phyloP scores from a whole-genome alignment of 1,140 invertebrate species.

The Macrobrachium rosenbergii region DNA sequence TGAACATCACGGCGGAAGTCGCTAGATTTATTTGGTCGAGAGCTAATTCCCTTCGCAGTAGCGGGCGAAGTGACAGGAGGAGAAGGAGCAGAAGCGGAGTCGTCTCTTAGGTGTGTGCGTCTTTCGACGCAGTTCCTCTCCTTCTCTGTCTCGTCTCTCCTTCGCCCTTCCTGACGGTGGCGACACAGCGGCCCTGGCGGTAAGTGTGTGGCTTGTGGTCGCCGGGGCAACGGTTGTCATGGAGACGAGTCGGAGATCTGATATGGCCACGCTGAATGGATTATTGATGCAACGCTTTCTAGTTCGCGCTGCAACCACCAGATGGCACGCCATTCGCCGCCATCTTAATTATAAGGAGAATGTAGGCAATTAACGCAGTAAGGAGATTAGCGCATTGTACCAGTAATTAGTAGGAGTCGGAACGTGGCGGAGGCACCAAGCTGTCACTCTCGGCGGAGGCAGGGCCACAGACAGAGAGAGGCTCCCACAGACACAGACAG shows the following conservation, averaged over 20 bases:
- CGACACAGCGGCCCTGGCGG: constrained; percentile 39
- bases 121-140: too few relatives aligned
- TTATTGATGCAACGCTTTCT: constrained; percentile 50
- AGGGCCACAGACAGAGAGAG: constrained; percentile 18
- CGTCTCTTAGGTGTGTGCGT: too few relatives aligned
- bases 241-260: constrained; percentile 51
- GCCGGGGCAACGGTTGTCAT: constrained; percentile 56
- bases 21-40: too few relatives aligned
- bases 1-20: too few relatives aligned
- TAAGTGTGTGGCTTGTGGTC: constrained; percentile 23
- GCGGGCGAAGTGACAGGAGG: too few relatives aligned
- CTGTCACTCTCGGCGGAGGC: constrained; percentile 34
- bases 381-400: constrained; percentile 63
- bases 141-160: too few relatives aligned
- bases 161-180: constrained; percentile 41
- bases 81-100: too few relatives aligned
- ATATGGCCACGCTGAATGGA: constrained; percentile 54
- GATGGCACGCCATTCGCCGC: constrained; percentile 59
- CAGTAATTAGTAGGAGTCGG: constrained; percentile 59
- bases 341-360: constrained; percentile 65
- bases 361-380: constrained; percentile 64
- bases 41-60: too few relatives aligned
- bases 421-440: constrained; percentile 43
- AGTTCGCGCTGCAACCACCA: constrained; percentile 54
- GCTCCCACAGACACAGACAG: neutral